phyloP scores from a whole-genome alignment of 2,888 invertebrate genomes.

The Portevinia maculata region DNA sequence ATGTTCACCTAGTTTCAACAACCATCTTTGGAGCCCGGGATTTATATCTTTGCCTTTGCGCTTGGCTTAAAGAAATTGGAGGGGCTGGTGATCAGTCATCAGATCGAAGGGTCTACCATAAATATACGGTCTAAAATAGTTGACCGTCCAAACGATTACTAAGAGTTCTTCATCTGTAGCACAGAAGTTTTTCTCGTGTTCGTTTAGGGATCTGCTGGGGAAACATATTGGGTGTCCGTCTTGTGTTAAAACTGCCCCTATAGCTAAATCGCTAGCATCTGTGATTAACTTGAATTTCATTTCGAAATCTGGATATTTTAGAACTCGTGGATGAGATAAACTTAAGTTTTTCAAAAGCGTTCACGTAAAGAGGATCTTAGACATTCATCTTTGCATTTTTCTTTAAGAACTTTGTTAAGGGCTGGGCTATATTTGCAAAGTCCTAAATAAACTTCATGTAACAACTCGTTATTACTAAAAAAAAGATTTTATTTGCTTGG shows the following conservation, averaged over 20 bases:
- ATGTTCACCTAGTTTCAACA: no score
- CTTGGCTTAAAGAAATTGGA: slow-evolving; percentile 27
- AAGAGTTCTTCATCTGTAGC: slow-evolving; percentile 23
- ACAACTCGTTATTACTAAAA: no score
- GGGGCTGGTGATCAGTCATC: slow-evolving; percentile 32
- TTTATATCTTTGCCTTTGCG: slow-evolving; percentile 5
- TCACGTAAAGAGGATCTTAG: background rate
- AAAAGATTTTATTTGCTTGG: no score
- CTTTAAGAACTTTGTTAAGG: no score
- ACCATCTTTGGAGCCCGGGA: no score
- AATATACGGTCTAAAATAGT: slow-evolving; percentile 6
- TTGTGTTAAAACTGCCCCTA: slow-evolving; percentile 28
- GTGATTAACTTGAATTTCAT: slow-evolving; percentile 22
- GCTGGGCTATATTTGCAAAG: background rate
- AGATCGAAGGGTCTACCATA: no score
- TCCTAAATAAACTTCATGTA: no score
- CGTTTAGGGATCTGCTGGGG: no score
- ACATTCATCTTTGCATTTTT: slow-evolving; percentile 32
- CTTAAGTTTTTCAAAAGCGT: no score
- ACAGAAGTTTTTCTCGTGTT: slow-evolving; percentile 27
- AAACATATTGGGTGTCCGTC: slow-evolving; percentile 31
- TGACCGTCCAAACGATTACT: slow-evolving; percentile 10
- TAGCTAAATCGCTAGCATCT: slow-evolving; percentile 36
- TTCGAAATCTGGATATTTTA: slow-evolving; percentile 26
- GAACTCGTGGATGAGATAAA: slow-evolving; percentile 11